Evolutionary conservation across 2,797 vertebrate species (phyloP), one percentile per base, ranked within the genome.

Genomic region (Aotus griseimembra): DNA sequence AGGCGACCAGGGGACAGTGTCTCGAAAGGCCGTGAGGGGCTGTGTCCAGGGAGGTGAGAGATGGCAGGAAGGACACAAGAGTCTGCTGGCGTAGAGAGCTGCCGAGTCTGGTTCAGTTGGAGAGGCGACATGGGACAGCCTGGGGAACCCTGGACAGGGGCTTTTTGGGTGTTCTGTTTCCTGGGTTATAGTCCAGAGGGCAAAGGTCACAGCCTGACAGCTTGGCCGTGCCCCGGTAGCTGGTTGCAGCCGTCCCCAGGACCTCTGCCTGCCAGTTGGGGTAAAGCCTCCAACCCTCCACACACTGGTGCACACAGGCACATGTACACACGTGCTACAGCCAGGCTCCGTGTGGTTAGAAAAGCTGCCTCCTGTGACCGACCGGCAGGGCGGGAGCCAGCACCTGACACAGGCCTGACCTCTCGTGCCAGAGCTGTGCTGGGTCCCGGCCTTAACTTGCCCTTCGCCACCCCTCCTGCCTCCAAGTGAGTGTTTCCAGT

Each of bases 231-330:
- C 72, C 41, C 72, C 20, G 22, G 52, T 55, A 55, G 52, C 52
- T 3, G 33, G 28, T n/a, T 12, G 20, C 90, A 26, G 19, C 4
- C 0, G 13, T 58, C 36, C 50, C 58, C 41, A 7, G 4, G 41
- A 52, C 36, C 19, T 93, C 39, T 7, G 10, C 48, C 48, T 39
- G 41, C 46, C 1, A 26, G 44, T 7, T 19, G 36, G n/a, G 46
- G 22, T 0, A 2, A n/a, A 13, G 20, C 80, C 58, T 82, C 73
- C 17, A 44, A 9, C 4, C 36, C 17, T 26, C 5, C 48, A 36
- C 33, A 8, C 2, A 0, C 7, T 4, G 0, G 5, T 10, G 36
- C 12, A 24, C 10, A 33, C 6, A 14, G 8, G 1, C 13, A 8
- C 2, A 26, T 13, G 2, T 0, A 1, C 70, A 19, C 24, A 7